A percentile compares a stretch with the other conserved stretches of the same genome.
These are phyloP conservation scores for Drosophila pseudoananassae DNA, from an alignment of 1,140 invertebrate species.

Conservation along the genomic window DNA sequence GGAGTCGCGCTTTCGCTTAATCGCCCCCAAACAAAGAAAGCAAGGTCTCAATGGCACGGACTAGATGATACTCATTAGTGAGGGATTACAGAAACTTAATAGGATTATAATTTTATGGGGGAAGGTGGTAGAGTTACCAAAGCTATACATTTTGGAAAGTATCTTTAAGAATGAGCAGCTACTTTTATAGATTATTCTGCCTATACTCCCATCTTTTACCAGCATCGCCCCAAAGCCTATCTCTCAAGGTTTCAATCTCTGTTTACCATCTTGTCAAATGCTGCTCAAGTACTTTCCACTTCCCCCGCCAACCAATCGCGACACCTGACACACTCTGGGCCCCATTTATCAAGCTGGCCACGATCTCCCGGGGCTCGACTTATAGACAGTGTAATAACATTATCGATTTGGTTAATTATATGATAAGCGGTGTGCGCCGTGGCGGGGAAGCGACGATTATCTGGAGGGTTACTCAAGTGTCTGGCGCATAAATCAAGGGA, in stretches of 20 bases:
- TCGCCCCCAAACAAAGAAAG: conserved; percentile 32
- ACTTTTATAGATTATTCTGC: too few species aligned
- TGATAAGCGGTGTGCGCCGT: conserved; percentile 54
- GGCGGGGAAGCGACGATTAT: conserved; percentile 40
- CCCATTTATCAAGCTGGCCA: conserved; percentile 21
- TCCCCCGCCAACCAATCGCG: conserved; percentile 31
- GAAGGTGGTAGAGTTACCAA: too few species aligned
- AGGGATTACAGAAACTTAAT: neutral
- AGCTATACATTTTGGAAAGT: too few species aligned
- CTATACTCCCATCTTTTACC: too few species aligned
- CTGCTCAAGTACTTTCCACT: conserved; percentile 37
- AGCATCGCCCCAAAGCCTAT: too few species aligned
- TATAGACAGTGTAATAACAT: conserved; percentile 70
- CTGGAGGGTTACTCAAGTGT: conserved; percentile 46
- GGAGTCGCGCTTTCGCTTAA: conserved; percentile 52
- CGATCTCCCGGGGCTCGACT: conserved; percentile 48
- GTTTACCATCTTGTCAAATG: conserved; percentile 55
- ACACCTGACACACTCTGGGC: conserved; percentile 49
- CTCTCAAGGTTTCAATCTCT: conserved; percentile 33
- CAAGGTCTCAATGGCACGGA: neutral
- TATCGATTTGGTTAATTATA: conserved; percentile 61
- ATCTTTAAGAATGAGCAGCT: too few species aligned
- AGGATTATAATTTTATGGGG: neutral
- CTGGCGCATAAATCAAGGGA: conserved; percentile 52
- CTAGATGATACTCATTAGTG: neutral